Percentiles rank a stretch among this genome's conserved stretches.
Evolutionary conservation across 2,797 vertebrate species (phyloP).

Genomic region (Megaceryle alcyon): DNA sequence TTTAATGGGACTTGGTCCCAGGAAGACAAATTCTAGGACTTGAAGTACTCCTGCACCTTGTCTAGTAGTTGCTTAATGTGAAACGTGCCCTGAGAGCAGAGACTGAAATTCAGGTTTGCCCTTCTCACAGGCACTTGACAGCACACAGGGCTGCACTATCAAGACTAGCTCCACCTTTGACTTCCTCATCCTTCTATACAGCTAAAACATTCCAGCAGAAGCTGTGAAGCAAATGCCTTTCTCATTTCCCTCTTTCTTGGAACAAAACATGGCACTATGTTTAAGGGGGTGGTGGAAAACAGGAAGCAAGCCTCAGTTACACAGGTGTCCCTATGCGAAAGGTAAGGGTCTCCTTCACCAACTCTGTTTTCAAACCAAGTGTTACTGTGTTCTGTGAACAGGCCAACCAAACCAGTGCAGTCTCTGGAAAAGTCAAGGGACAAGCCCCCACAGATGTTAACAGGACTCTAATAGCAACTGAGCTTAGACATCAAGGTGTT

Average conservation of each 20-base stretch:
- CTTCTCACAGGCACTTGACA: not conserved
- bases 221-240: not conserved
- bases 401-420: not conserved
- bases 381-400: not conserved
- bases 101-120: not conserved
- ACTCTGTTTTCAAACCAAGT: not conserved
- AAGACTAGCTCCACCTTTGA: not conserved
- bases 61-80: not conserved
- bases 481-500: not conserved
- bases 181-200: not conserved
- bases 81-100: not conserved
- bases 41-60: not conserved
- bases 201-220: not conserved
- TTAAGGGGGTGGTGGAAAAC: not conserved
- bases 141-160: not conserved
- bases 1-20: not conserved
- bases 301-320: not conserved
- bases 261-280: not conserved
- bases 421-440: not conserved
- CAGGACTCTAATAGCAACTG: not conserved
- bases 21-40: not conserved
- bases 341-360: not conserved
- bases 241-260: slow-evolving; percentile 14
- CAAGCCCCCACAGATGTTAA: not conserved
- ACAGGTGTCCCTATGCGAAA: rapidly evolving